phyloP scores from a whole-genome alignment of 2,797 vertebrate genomes.

The Masticophis lateralis region DNA sequence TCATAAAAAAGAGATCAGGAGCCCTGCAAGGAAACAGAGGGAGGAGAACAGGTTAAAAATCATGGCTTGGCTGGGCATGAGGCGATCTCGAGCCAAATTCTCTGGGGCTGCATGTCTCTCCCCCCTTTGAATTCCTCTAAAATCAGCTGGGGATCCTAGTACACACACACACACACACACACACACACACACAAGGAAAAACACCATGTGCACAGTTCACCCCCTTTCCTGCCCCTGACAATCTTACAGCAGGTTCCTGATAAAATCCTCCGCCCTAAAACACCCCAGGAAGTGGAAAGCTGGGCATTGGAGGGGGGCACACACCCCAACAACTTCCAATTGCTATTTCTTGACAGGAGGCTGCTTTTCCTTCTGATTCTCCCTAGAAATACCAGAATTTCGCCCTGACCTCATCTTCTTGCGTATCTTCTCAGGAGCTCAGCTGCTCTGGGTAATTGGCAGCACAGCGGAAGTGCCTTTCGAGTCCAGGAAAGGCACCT shows the following conservation, averaged over 20 bases:
- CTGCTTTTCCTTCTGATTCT: background rate
- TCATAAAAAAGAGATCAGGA: conserved; percentile 11
- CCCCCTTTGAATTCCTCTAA: background rate
- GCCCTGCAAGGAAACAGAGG: conserved; percentile 41
- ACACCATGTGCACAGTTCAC: background rate
- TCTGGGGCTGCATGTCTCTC: background rate
- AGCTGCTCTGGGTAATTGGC: background rate
- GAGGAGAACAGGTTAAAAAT: conserved; percentile 22
- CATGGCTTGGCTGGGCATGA: rapidly evolving
- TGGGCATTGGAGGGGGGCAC: rapidly evolving
- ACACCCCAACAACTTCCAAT: background rate
- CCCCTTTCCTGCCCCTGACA: background rate
- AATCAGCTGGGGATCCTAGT: background rate
- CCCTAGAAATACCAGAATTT: background rate
- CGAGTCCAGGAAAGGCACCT: background rate
- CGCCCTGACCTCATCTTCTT: background rate
- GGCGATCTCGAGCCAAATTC: background rate
- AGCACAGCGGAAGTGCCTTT: background rate
- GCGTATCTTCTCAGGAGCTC: background rate
- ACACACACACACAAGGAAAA: background rate
- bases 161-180: too few species aligned
- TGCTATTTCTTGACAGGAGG: background rate
- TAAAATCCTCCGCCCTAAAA: background rate
- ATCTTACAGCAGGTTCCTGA: background rate
- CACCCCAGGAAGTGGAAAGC: background rate